phyloP scores from a whole-genome alignment of 2,113 vertebrate genomes.

The Suricata suricatta region DNA sequence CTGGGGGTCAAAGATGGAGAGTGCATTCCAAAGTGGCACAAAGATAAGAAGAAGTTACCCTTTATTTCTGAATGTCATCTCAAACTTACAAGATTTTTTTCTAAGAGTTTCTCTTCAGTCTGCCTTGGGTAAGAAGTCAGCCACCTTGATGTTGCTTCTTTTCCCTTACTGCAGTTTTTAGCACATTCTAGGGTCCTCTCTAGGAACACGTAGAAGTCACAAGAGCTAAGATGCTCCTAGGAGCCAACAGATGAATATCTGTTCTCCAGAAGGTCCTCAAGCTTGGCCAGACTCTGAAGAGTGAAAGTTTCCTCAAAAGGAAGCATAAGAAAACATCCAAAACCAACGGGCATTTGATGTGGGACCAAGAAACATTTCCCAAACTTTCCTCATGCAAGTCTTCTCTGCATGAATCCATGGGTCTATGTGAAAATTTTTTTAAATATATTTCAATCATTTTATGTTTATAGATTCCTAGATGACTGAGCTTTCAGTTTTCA shows the following conservation, averaged over 20 bases:
- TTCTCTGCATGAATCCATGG: not conserved
- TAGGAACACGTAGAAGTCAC: not conserved
- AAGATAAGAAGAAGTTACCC: not conserved
- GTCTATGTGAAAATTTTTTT: not conserved
- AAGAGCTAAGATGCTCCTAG: not conserved
- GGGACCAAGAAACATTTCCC: not conserved
- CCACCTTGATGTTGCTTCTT: not conserved
- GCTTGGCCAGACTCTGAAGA: not conserved
- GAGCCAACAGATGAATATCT: too few relatives aligned
- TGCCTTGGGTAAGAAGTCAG: not conserved
- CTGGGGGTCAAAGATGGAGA: fast-evolving
- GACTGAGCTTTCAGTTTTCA: not conserved
- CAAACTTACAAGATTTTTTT: not conserved
- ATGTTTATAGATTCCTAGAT: not conserved
- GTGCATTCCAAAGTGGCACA: slow-evolving; percentile 45
- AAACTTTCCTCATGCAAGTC: not conserved
- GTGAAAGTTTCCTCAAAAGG: not conserved
- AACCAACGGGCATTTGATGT: not conserved
- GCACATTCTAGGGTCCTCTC: not conserved
- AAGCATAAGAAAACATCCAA: not conserved
- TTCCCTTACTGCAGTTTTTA: not conserved
- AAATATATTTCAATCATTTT: not conserved
- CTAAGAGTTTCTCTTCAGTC: not conserved
- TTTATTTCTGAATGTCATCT: not conserved
- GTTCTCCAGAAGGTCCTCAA: not conserved